A percentile compares a stretch with the other conserved stretches of the same genome.
These are phyloP conservation scores for Scophthalmus maximus DNA, from an alignment of 2,113 vertebrate species.

Conservation along the genomic window DNA sequence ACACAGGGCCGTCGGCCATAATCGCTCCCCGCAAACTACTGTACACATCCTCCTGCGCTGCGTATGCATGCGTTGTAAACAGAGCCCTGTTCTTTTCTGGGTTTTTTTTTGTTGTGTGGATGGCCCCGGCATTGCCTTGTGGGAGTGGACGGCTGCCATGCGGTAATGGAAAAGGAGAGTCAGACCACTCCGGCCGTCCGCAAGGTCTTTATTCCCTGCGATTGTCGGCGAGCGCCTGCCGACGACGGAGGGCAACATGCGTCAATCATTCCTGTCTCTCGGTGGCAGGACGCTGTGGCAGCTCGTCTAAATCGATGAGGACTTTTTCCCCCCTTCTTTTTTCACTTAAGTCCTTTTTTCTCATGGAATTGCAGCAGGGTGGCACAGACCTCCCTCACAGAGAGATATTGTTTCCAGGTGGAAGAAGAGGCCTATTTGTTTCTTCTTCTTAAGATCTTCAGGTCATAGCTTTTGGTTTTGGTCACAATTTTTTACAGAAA, in stretches of 20 bases:
- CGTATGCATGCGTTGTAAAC: constrained; percentile 50
- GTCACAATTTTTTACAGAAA: neutral
- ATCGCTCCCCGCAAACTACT: constrained; percentile 56
- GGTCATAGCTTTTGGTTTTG: neutral
- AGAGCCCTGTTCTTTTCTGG: constrained; percentile 25
- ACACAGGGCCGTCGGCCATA: constrained; percentile 32
- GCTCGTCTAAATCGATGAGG: constrained; percentile 31
- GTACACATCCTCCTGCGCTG: constrained; percentile 43
- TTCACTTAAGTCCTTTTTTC: constrained; percentile 14
- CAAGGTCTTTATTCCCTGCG: constrained; percentile 67
- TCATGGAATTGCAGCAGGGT: neutral
- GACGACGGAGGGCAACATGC: constrained; percentile 30
- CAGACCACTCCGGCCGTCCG: constrained; percentile 50
- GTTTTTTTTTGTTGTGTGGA: no score
- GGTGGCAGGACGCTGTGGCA: constrained; percentile 52
- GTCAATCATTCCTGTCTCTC: constrained; percentile 48
- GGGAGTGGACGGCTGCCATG: constrained; percentile 67
- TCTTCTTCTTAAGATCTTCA: neutral
- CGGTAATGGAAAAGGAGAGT: constrained; percentile 69
- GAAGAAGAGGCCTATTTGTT: neutral
- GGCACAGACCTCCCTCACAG: neutral
- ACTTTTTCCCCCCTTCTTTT: neutral
- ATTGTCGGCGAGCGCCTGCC: constrained; percentile 62
- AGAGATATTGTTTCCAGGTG: neutral
- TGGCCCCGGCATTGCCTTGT: constrained; percentile 20